Evolutionary conservation across 2,113 vertebrate species (phyloP).

Genomic region (Telmatochromis sp.): DNA sequence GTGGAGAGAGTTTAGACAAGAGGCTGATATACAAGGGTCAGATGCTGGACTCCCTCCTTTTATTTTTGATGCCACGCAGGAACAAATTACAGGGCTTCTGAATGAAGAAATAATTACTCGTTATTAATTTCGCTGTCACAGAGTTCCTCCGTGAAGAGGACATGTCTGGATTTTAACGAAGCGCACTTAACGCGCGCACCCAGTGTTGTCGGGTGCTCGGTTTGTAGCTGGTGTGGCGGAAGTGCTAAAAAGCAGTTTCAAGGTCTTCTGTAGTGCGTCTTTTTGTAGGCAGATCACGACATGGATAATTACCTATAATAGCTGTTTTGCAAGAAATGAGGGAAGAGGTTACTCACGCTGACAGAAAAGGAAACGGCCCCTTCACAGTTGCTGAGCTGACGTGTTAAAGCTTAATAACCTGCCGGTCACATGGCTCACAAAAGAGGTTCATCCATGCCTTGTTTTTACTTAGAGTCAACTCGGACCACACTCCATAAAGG

Average conservation of each 20-base stretch:
- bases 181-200: neutral
- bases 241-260: neutral
- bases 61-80: constrained; percentile 2
- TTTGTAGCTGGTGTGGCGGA: neutral
- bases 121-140: constrained; percentile 40
- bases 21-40: constrained; percentile 39
- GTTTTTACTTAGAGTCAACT: neutral
- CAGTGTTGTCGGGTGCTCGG: neutral
- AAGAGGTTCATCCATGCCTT: neutral
- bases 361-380: neutral
- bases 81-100: constrained; percentile 23
- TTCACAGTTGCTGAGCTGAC: neutral
- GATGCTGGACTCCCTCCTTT: constrained; percentile 17
- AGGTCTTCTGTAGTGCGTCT: neutral
- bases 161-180: constrained; percentile 24
- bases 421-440: neutral
- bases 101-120: constrained; percentile 42
- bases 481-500: neutral
- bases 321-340: neutral
- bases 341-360: neutral
- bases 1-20: constrained; percentile 20
- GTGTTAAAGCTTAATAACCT: neutral
- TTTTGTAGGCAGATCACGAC: neutral
- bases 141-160: neutral
- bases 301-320: neutral